phyloP scores from a whole-genome alignment of 1,140 invertebrate genomes.

The Dendroctonus valens region DNA sequence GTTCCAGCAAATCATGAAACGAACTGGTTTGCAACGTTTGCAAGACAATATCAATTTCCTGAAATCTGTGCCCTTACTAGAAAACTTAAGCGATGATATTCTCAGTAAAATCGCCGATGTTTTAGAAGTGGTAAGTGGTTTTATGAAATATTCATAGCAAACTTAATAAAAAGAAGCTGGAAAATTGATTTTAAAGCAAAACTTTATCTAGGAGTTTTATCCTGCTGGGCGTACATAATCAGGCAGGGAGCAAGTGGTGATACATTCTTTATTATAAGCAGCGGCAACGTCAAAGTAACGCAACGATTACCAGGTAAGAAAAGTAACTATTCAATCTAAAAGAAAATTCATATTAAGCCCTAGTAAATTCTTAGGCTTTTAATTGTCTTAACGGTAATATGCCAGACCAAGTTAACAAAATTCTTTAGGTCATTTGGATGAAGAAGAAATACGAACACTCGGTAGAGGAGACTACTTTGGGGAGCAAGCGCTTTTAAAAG shows the following conservation, averaged over 20 bases:
- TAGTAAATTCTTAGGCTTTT: too few species aligned
- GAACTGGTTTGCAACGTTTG: constrained; percentile 69
- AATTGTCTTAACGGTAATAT: too few species aligned
- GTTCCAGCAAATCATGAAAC: constrained; percentile 85
- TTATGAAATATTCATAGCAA: not conserved
- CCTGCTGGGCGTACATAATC: constrained; percentile 80
- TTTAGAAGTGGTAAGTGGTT: constrained; percentile 69
- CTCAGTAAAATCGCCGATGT: constrained; percentile 84
- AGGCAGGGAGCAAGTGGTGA: constrained; percentile 82
- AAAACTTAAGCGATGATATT: constrained; percentile 69
- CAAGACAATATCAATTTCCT: constrained; percentile 77
- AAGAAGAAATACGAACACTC: constrained; percentile 60
- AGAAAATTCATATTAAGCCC: too few species aligned
- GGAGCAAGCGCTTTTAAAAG: constrained; percentile 68
- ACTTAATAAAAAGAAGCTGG: not conserved
- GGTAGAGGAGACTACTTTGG: constrained; percentile 68
- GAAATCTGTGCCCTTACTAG: constrained; percentile 74
- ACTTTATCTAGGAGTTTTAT: constrained; percentile 71
- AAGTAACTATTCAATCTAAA: not conserved
- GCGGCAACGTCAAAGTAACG: constrained; percentile 74
- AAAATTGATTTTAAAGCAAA: constrained; percentile 3
- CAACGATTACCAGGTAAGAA: constrained; percentile 53
- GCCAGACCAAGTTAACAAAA: too few species aligned
- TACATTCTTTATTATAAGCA: constrained; percentile 87
- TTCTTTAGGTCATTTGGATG: constrained; percentile 48